Conservation (phyloP, 2,797 vertebrate genomes). For the Pachyuromys duprasi region DNA sequence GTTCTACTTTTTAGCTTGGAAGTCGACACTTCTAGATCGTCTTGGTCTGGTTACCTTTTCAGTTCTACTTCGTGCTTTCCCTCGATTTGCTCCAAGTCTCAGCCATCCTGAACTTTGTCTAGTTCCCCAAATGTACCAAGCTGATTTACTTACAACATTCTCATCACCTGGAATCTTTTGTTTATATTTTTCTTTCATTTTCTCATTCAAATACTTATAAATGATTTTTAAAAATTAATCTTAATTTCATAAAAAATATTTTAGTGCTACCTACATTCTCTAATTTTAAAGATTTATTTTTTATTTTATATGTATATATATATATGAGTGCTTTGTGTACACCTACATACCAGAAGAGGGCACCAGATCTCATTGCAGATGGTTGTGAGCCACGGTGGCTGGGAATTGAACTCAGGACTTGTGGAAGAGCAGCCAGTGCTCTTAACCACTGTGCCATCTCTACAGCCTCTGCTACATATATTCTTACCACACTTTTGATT, state of each 20-base stretch:
- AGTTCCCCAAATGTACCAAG: background rate
- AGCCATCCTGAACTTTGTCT: conserved; percentile 12
- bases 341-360: too few relatives aligned
- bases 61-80: background rate
- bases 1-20: background rate
- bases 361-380: too few relatives aligned
- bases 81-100: background rate
- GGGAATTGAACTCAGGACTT: too few relatives aligned
- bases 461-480: background rate
- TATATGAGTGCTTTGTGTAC: too few relatives aligned
- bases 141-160: background rate
- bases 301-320: too few relatives aligned
- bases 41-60: background rate
- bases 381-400: too few relatives aligned
- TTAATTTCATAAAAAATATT: background rate
- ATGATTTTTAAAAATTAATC: background rate
- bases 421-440: too few relatives aligned
- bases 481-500: background rate
- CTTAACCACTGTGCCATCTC: too few relatives aligned
- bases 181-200: conserved; percentile 13
- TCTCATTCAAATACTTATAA: background rate
- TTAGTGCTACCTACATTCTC: background rate
- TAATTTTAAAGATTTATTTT: too few relatives aligned
- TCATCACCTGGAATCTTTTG: background rate
- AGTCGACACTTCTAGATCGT: background rate